Evolutionary conservation across 1,140 invertebrate species (phyloP).

Genomic region (Gryllus bimaculatus): DNA sequence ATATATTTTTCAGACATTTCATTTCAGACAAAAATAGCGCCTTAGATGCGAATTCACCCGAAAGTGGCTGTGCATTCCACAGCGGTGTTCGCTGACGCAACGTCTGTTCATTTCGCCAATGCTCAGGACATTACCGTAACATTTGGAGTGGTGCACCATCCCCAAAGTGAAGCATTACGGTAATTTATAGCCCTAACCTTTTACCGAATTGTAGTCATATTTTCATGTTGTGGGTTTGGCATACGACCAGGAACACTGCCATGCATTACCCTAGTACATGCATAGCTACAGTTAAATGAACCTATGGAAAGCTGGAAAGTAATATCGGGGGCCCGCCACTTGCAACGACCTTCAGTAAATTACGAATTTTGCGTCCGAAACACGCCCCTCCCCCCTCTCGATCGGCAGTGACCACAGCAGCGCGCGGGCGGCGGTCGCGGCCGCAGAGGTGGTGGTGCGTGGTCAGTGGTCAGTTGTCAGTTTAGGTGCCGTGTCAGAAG

Average conservation of each 20-base stretch:
- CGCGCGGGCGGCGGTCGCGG: no score
- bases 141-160: no score
- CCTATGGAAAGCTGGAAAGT: not conserved
- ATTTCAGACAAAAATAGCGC: no score
- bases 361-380: not conserved
- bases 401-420: not conserved
- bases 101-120: not conserved
- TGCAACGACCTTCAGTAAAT: not conserved
- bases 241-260: not conserved
- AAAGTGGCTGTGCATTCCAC: no score
- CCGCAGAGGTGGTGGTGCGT: no score
- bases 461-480: no score
- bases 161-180: not conserved
- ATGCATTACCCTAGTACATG: not conserved
- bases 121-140: no score
- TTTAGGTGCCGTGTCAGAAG: no score
- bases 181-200: not conserved
- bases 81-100: not conserved
- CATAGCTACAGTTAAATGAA: not conserved
- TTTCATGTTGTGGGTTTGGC: not conserved
- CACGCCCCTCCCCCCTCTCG: not conserved
- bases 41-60: no score
- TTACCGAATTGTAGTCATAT: not conserved
- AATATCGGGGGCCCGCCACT: not conserved
- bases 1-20: no score